A percentile compares a stretch with the other conserved stretches of the same genome.
phyloP scores from a whole-genome alignment of 2,797 vertebrate genomes.

The Spea hammondii region DNA sequence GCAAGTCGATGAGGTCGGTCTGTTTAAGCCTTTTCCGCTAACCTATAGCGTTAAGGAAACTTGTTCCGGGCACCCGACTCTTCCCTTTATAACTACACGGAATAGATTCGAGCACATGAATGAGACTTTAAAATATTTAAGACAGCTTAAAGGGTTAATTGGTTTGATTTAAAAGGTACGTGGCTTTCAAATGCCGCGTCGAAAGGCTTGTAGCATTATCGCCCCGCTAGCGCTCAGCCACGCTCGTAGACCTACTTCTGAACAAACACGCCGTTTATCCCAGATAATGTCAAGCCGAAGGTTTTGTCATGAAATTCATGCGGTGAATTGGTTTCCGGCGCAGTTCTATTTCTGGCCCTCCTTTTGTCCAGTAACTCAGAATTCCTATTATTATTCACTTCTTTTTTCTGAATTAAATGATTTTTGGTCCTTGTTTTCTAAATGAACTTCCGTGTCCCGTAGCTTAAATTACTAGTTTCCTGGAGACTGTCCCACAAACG shows the following conservation, averaged over 20 bases:
- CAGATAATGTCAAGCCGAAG: constrained; percentile 2
- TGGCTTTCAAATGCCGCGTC: neutral
- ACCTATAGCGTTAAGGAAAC: too few relatives aligned
- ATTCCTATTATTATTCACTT: neutral
- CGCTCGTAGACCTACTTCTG: constrained; percentile 34
- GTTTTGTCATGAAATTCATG: neutral
- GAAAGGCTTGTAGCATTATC: neutral
- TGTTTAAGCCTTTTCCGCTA: too few relatives aligned
- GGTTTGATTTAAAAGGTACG: constrained; percentile 4
- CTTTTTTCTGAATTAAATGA: constrained; percentile 6
- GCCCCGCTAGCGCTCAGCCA: constrained; percentile 3
- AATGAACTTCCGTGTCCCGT: constrained; percentile 4
- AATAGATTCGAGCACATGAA: neutral
- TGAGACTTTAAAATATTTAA: neutral
- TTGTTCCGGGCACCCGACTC: too few relatives aligned
- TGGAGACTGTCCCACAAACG: neutral
- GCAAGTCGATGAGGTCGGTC: constrained; percentile 74
- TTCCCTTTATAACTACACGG: too few relatives aligned
- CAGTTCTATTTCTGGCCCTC: constrained; percentile 20
- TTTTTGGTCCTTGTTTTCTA: neutral
- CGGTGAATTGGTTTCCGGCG: constrained; percentile 18
- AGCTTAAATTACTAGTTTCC: constrained; percentile 18
- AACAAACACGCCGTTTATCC: constrained; percentile 18
- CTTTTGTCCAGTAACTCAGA: constrained; percentile 9
- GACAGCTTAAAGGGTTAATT: neutral